Base-by-base conservation (phyloP, 1,140 invertebrate species). In the Tetragonula clypearis region DNA sequence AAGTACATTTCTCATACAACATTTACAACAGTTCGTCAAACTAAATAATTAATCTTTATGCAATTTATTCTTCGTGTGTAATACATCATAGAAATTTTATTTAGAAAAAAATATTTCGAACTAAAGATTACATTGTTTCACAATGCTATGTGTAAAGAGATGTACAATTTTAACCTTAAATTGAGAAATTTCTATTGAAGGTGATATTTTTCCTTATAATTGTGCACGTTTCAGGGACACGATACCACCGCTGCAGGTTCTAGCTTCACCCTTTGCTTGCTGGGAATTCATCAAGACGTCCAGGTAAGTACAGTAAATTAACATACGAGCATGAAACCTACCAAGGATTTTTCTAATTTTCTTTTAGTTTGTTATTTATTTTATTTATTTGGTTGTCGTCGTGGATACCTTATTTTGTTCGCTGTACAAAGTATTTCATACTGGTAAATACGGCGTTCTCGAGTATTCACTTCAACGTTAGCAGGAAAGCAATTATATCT, bases 401-500 rank as follows among this genome's bases (percentile, higher is more conserved):
- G n/a, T 23, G 2, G 26, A 26, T 23, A 58, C 26, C 35, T 71
- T 53, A 30, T 77, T 49, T 68, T 26, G 17, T 0, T 71, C 8
- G 53, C 56, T 79, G 66, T 79, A 80, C 26, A 66, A 26, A 23
- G 41, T 66, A 30, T n/a, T 55, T 79, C 56, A 17, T 21, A 30
- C 14, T 4, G 15, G 2, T 23, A 19, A 30, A 56, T 79, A 23
- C 12, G 30, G 4, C 65, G 30, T 66, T 68, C n/a, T 35, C 23
- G 2, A 74, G 53, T 60, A 69, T 94, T 95, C 96, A 98, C 95
- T 98, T 98, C 41, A 97, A 97, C 3, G 97, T 93, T 72, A 96
- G 92, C 95, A 99, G 95, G 95, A 99, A 99, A 69, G 99, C 98
- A 93, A 99, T 99, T 58, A 99, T 95, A 95, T 99, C 98, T 55